phyloP scores from a whole-genome alignment of 2,113 vertebrate genomes.

The Phalacrocorax pelagicus region DNA sequence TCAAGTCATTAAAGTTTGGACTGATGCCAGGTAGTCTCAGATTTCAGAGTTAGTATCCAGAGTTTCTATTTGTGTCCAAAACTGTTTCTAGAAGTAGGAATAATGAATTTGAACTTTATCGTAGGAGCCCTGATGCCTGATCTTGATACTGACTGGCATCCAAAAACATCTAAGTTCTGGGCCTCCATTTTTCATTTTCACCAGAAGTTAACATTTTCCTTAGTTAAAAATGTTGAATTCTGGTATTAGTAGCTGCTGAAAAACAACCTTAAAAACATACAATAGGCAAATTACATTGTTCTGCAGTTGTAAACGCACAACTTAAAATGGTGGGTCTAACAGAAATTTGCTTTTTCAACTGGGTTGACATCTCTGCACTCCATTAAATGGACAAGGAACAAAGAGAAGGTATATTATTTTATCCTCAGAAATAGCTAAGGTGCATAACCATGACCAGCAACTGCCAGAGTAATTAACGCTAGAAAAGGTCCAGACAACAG shows the following conservation, averaged over 20 bases:
- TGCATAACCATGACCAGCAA: neutral
- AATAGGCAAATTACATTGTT: neutral
- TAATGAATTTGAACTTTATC: neutral
- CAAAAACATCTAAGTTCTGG: neutral
- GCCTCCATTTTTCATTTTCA: neutral
- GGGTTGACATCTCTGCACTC: neutral
- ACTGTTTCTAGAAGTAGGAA: slow-evolving; percentile 1
- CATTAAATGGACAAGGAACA: neutral
- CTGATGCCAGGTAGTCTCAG: slow-evolving; percentile 5
- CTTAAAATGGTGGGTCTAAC: neutral
- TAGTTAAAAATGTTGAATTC: neutral
- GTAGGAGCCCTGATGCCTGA: neutral
- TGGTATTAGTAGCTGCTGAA: neutral
- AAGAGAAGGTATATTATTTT: neutral
- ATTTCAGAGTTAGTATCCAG: slow-evolving; percentile 12
- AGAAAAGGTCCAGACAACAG: neutral
- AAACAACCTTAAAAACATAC: neutral
- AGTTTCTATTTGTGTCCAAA: slow-evolving; percentile 12
- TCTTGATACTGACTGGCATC: neutral
- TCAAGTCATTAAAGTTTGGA: slow-evolving; percentile 19
- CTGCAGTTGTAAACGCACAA: neutral
- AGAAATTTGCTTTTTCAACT: neutral
- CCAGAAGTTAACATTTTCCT: neutral
- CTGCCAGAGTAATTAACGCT: neutral
- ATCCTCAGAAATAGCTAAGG: neutral